A percentile compares a stretch with the other conserved stretches of the same genome.
Conservation (phyloP, 2,797 vertebrate species). For the Fistularia tabacaria region DNA sequence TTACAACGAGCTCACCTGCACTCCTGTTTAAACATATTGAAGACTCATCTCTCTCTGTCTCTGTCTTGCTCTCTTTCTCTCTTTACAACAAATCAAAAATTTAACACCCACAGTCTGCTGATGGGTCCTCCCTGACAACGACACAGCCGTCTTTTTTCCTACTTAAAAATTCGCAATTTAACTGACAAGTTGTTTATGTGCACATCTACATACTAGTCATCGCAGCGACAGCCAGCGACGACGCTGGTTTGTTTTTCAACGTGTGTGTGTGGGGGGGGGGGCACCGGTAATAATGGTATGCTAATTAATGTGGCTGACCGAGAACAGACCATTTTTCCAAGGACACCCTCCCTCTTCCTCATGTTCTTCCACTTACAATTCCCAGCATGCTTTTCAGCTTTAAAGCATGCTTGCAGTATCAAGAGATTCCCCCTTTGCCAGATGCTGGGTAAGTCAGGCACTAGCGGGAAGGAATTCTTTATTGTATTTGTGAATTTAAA, state of each 20-base stretch:
- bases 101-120: constrained; percentile 4
- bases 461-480: constrained; percentile 50
- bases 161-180: constrained; percentile 1
- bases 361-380: constrained; percentile 66
- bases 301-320: constrained; percentile 69
- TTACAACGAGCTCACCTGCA: not conserved
- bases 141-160: constrained; percentile 2
- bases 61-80: not conserved
- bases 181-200: constrained; percentile 35
- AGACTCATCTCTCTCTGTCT: constrained; percentile 2
- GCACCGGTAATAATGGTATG: constrained; percentile 64
- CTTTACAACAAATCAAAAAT: constrained; percentile 17
- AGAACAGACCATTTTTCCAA: constrained; percentile 70
- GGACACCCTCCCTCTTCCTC: constrained; percentile 67
- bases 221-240: constrained; percentile 30
- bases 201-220: constrained; percentile 33
- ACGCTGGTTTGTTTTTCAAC: constrained; percentile 42
- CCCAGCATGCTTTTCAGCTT: constrained; percentile 72
- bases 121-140: constrained; percentile 17
- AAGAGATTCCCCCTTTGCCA: constrained; percentile 62
- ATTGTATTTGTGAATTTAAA: constrained; percentile 69
- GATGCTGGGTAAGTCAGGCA: constrained; percentile 50
- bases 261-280: constrained; percentile 6
- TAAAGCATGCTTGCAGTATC: constrained; percentile 61
- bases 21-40: constrained; percentile 7